These are phyloP conservation scores for Chloroclysta siterata DNA, from an alignment of 2,888 invertebrate genomes.

Conservation along the genomic window DNA sequence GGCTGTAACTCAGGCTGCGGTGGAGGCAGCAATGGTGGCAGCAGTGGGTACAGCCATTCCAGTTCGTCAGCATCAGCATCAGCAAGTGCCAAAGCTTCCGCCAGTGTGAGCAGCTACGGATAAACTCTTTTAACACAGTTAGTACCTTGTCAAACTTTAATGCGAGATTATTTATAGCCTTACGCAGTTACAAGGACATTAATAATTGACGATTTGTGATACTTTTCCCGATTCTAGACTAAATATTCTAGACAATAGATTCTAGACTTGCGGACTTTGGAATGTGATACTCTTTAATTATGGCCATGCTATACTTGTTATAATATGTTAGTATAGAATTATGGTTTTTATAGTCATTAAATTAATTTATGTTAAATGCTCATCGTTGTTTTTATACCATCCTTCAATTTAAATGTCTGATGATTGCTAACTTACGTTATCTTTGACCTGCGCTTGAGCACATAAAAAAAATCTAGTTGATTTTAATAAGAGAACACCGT, in stretches of 20 bases:
- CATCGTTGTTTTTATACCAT: not conserved
- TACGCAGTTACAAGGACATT: not conserved
- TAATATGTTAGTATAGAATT: not conserved
- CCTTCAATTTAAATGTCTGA: not conserved
- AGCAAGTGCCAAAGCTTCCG: conserved; percentile 6
- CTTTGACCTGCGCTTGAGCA: no score
- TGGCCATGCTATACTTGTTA: conserved; percentile 2
- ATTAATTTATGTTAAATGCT: conserved; percentile 1
- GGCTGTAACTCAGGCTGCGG: conserved; percentile 5
- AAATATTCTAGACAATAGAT: not conserved
- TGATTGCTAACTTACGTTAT: not conserved
- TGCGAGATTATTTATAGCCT: not conserved
- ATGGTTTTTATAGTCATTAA: conserved; percentile 4
- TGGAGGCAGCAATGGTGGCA: not conserved
- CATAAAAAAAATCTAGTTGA: no score
- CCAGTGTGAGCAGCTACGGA: conserved; percentile 5
- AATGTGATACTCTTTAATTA: conserved; percentile 4
- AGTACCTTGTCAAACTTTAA: not conserved
- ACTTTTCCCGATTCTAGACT: not conserved
- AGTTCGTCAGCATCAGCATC: not conserved
- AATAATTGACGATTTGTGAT: not conserved
- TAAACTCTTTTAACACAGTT: not conserved
- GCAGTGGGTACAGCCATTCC: conserved; percentile 31
- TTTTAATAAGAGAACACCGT: no score
- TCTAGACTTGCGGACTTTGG: not conserved